Base-by-base conservation (phyloP, 2,888 invertebrate genomes). In the Acleris sparsana region DNA sequence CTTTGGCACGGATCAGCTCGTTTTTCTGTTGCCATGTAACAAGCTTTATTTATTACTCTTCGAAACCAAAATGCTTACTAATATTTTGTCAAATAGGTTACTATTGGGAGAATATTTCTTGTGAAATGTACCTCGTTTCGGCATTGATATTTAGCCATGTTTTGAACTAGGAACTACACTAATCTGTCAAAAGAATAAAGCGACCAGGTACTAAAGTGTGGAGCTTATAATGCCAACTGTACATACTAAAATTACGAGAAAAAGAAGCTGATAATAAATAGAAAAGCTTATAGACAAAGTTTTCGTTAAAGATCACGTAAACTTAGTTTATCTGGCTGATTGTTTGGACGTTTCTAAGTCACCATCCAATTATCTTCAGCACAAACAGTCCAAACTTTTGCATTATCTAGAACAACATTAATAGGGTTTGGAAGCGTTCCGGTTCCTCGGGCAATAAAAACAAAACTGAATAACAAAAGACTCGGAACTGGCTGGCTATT, bases 391-490 rank as follows among this genome's bases (percentile, higher is more conserved):
- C 44, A 49, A 62, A 66, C 66, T 66, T 66, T 66, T 17, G 62
- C 62, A 68, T 66, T 66, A 71, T 69, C 71, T 70, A 69, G 71
- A 70, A 69, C 68, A 70, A 62, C 68, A 68, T 66, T 63, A 62
- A 71, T 70, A 71, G 63, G 70, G 68, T 69, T 73, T 59, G 22
- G 51, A 76, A 79, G 73, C 75, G 70, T 73, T 74, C 70, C 72
- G 75, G 75, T 67, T 73, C 73, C 73, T 72, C 77, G 80, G 57
- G 66, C 74, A 79, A 82, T 80, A 85, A 86, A 85, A 86, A 83
- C 83, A 80, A 81, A 80, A 83, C 80, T 77, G 74, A 84, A 84
- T 76, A 78, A 80, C 79, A 76, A 73, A 77, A 75, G 81, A 84
- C 80, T 85, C 85, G 83, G 76, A 82, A 78, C 87, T 33, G 33